A percentile compares a stretch with the other conserved stretches of the same genome.
These are phyloP conservation scores for Rhodophaea formosa DNA, from an alignment of 2,888 invertebrate species.

Conservation along the genomic window DNA sequence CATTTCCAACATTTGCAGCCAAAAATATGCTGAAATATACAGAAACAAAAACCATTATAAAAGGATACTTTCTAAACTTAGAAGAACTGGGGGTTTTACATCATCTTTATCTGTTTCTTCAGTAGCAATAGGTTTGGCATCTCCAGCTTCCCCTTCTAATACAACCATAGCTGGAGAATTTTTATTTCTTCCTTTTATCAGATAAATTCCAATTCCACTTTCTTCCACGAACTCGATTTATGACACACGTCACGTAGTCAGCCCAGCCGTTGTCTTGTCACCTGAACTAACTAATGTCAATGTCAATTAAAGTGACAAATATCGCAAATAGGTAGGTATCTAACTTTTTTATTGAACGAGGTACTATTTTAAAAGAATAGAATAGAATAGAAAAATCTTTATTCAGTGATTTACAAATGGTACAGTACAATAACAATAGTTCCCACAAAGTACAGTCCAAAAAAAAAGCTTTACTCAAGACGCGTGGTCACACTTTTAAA, in stretches of 20 bases:
- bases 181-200: not conserved
- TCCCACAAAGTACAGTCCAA: too few relatives aligned
- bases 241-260: not conserved
- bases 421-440: too few relatives aligned
- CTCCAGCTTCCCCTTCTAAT: constrained; percentile 62
- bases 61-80: constrained; percentile 83
- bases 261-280: not conserved
- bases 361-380: too few relatives aligned
- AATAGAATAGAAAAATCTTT: too few relatives aligned
- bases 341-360: too few relatives aligned
- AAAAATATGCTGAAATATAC: not conserved
- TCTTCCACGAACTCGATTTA: constrained; percentile 25
- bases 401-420: too few relatives aligned
- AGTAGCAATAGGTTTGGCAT: constrained; percentile 50
- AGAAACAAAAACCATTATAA: constrained; percentile 29
- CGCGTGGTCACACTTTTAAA: too few relatives aligned
- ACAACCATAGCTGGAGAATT: constrained; percentile 54
- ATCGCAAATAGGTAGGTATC: too few relatives aligned
- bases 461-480: too few relatives aligned
- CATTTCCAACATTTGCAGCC: too few relatives aligned
- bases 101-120: constrained; percentile 62
- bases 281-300: not conserved
- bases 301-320: not conserved
- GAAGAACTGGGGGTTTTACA: constrained; percentile 55
- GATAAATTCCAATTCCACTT: constrained; percentile 8